phyloP scores from a whole-genome alignment of 2,888 invertebrate species.

The Oegoconia quadripuncta region DNA sequence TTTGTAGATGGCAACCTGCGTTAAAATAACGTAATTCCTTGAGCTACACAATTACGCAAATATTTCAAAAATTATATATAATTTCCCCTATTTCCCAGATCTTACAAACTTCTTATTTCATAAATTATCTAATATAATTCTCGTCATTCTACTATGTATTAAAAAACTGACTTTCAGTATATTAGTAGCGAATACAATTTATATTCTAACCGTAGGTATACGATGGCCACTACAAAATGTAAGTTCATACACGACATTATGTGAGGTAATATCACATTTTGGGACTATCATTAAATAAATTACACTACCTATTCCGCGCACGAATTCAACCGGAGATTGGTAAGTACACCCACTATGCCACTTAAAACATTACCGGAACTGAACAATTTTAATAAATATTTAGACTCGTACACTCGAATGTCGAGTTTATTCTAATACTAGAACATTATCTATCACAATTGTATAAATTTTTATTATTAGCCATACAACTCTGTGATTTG shows the following conservation, averaged over 20 bases:
- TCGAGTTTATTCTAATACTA: too few relatives aligned
- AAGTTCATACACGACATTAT: constrained; percentile 28
- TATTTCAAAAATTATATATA: constrained; percentile 2
- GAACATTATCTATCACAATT: too few relatives aligned
- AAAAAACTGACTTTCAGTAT: not conserved
- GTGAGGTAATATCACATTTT: constrained; percentile 63
- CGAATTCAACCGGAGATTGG: constrained; percentile 28
- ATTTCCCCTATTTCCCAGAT: constrained; percentile 14
- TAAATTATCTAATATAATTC: constrained; percentile 1
- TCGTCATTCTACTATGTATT: not conserved
- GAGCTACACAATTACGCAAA: constrained; percentile 29
- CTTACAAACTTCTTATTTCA: constrained; percentile 10
- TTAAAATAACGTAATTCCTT: constrained; percentile 36
- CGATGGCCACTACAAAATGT: constrained; percentile 21
- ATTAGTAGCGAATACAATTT: not conserved
- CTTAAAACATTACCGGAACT: too few relatives aligned
- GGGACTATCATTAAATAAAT: constrained; percentile 49
- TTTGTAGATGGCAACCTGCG: constrained; percentile 48
- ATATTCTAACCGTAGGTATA: not conserved
- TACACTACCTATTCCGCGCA: constrained; percentile 53
- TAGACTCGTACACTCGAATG: too few relatives aligned
- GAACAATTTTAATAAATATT: too few relatives aligned
- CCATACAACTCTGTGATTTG: too few relatives aligned
- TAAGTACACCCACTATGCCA: too few relatives aligned
- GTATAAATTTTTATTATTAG: too few relatives aligned